Evolutionary conservation across 2,888 invertebrate species (phyloP), one percentile per base, ranked within the genome.

Genomic region (Caenorhabditis sp.): DNA sequence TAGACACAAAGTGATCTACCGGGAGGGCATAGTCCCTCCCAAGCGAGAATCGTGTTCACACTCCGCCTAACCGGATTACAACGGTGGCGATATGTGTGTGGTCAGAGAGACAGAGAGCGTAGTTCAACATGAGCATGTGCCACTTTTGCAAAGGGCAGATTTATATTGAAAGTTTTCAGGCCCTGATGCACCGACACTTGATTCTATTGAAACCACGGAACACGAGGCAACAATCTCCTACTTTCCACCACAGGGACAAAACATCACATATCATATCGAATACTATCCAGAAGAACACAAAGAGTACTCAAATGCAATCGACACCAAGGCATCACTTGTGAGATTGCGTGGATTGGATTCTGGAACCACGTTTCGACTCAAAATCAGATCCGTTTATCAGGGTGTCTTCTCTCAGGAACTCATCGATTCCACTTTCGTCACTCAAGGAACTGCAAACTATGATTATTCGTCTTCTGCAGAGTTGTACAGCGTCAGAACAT

Each of bases 211-310:
- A 51, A 86, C 90, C 10, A 85, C 87, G 5, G 85, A 87, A 38
- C 85, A 86, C 28, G 90, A 89, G 51, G 90, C 90, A 22, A 89
- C 90, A 6, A 85, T 90, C 26, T 86, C 88, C 12, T 90, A 88
- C 58, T 89, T 90, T 35, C 88, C 90, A 41, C 90, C 90, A 8
- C 85, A 86, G 49, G 86, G 87, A 24, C 82, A 81, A 14, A 84
- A 85, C 16, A 85, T 87, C 49, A 79, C 81, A 10, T 87, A 80
- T 66, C 80, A 86, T 26, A 77, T 87, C 22, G 90, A 90, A 70
- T 90, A 90, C 75, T 88, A 85, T 72, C 90, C 90, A 14, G 86
- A 87, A 58, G 87, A 86, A 24, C 89, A 86, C 31, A 84, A 89
- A 68, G 90, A 90, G 56, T 88, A 87, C 44, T 80, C 89, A 12